Percentiles rank a stretch among this genome's conserved stretches.
Evolutionary conservation across 2,888 invertebrate genomes (phyloP).

Genomic region (Copidosoma aretas): DNA sequence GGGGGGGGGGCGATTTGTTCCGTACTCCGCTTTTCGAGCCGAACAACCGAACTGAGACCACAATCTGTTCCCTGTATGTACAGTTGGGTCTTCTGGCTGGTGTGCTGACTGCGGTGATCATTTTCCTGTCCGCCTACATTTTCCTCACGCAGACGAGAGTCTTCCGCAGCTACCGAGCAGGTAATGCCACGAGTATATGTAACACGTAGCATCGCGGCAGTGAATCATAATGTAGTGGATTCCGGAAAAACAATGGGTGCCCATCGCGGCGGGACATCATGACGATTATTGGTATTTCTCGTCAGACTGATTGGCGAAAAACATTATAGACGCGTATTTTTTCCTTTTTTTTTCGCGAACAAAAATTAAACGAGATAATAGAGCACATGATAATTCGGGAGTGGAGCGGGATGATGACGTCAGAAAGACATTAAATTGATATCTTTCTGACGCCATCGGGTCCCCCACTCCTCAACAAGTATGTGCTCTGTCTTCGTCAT

Average conservation of each 20-base stretch:
- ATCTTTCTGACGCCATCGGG: no score
- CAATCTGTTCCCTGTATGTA: neutral
- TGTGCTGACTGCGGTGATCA: conserved; percentile 2
- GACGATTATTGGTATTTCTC: no score
- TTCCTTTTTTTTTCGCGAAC: no score
- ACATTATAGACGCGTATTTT: no score
- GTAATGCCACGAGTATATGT: conserved; percentile 6
- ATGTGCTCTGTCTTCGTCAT: no score
- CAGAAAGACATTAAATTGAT: no score
- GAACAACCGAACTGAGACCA: no score
- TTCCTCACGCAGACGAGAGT: conserved; percentile 11
- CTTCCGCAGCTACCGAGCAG: conserved; percentile 13
- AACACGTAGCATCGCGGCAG: conserved; percentile 1
- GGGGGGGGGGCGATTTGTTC: no score
- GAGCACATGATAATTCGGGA: no score
- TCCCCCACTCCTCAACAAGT: no score
- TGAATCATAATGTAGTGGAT: neutral
- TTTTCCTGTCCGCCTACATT: conserved; percentile 12
- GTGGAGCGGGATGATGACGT: no score
- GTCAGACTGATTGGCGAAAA: no score
- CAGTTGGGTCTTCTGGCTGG: conserved; percentile 9
- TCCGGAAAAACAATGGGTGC: neutral
- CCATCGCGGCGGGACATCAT: neutral
- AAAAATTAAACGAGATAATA: neutral
- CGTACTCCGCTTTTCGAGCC: neutral